A percentile compares a stretch with the other conserved stretches of the same genome.
These are phyloP conservation scores for Cryptus armator DNA, from an alignment of 2,888 invertebrate species.

Conservation along the genomic window DNA sequence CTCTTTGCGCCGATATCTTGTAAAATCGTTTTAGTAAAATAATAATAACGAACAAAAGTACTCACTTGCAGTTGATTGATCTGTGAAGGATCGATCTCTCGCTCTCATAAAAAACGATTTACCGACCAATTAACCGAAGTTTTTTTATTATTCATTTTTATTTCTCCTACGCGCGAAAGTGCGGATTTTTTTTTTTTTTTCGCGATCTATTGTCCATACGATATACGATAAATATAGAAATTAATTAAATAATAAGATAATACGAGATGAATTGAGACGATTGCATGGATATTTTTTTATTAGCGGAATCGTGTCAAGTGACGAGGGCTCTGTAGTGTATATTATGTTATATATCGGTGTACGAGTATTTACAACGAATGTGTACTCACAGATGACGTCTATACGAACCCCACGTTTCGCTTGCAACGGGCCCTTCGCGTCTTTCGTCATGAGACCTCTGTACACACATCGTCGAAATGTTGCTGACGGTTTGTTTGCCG, in stretches of 20 bases:
- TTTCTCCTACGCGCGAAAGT: not conserved
- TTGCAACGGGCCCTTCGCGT: conserved; percentile 28
- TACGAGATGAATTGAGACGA: not conserved
- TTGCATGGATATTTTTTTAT: not conserved
- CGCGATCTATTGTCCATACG: not conserved
- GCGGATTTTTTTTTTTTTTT: not conserved
- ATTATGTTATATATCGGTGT: not conserved
- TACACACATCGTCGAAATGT: conserved; percentile 41
- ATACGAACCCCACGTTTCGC: not conserved
- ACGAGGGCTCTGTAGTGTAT: not conserved
- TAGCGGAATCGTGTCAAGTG: not conserved
- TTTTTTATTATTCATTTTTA: not conserved
- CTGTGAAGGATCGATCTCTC: not conserved
- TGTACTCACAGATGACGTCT: conserved; percentile 6
- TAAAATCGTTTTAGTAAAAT: no score
- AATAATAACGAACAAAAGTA: no score
- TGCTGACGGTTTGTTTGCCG: conserved; percentile 41
- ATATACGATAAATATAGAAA: not conserved
- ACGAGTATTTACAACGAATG: not conserved
- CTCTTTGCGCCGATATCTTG: no score
- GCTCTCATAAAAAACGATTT: conserved; percentile 20
- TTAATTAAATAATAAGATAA: not conserved
- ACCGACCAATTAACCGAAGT: conserved; percentile 11
- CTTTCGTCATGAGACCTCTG: conserved; percentile 20
- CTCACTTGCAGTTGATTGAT: conserved; percentile 11